phyloP scores from a whole-genome alignment of 53 echinoderm and acorn worm genomes.

The Patiria pectinifera region DNA sequence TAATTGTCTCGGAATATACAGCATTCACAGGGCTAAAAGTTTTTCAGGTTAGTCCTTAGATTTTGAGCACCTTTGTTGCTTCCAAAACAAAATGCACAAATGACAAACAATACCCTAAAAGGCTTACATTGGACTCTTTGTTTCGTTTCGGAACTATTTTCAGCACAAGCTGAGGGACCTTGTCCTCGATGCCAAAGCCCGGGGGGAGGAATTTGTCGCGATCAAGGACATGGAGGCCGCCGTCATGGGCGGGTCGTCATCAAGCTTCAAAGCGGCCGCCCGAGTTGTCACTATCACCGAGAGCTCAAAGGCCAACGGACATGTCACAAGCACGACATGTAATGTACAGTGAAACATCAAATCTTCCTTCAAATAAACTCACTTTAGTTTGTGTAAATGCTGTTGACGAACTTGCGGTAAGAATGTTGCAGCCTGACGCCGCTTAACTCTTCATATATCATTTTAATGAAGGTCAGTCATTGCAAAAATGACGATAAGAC shows the following conservation, averaged over 20 bases:
- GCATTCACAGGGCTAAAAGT: no score
- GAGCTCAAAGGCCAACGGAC: constrained; percentile 66
- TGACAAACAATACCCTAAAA: no score
- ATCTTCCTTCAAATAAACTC: background rate
- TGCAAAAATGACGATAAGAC: no score
- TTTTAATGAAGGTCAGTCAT: no score
- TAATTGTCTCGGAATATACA: no score
- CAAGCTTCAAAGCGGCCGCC: constrained; percentile 79
- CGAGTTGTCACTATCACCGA: constrained; percentile 68
- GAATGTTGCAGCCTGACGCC: no score
- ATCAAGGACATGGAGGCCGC: constrained; percentile 66
- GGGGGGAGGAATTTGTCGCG: constrained; percentile 19
- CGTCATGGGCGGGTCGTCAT: constrained; percentile 59
- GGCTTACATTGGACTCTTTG: background rate
- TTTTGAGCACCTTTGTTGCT: no score
- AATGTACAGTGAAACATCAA: constrained; percentile 55
- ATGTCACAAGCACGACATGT: constrained; percentile 81
- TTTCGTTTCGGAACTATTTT: background rate
- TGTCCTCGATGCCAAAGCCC: constrained; percentile 36
- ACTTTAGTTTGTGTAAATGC: no score
- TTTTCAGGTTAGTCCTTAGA: no score
- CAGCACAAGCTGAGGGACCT: constrained; percentile 69
- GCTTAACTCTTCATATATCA: no score
- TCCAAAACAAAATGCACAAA: no score
- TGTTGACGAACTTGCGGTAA: no score